Evolutionary conservation across 2,888 invertebrate species (phyloP).

Genomic region (Sesia bembeciformis): DNA sequence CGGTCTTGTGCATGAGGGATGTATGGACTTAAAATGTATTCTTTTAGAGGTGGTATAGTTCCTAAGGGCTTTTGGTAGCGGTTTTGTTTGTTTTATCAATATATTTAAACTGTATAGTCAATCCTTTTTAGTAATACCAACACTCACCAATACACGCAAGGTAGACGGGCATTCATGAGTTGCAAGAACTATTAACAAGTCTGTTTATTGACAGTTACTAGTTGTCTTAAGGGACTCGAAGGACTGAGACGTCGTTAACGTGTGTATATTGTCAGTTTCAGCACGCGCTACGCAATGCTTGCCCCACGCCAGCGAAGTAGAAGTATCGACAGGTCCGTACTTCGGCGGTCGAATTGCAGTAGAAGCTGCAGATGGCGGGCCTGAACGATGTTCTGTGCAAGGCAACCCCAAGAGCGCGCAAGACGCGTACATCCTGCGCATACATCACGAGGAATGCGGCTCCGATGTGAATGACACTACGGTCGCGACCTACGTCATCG

Average conservation of each 20-base stretch:
- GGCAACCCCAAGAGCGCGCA: constrained; percentile 82
- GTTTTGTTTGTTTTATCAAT: no score
- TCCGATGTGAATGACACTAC: constrained; percentile 85
- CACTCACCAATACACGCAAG: no score
- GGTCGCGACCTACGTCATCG: constrained; percentile 87
- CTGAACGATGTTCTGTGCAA: constrained; percentile 80
- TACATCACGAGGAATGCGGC: constrained; percentile 83
- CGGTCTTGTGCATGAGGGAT: no score
- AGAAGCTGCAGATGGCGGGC: constrained; percentile 80
- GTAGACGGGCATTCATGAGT: no score
- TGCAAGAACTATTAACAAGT: no score
- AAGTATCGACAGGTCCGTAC: constrained; percentile 87
- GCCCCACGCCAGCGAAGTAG: constrained; percentile 86
- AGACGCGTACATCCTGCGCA: constrained; percentile 83
- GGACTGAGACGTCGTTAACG: neutral
- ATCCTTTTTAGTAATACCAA: no score
- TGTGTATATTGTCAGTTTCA: constrained; percentile 73
- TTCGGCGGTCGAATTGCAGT: constrained; percentile 86
- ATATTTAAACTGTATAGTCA: no score
- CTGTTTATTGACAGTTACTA: no score
- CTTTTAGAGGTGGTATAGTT: no score
- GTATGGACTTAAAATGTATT: no score
- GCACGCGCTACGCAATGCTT: constrained; percentile 86
- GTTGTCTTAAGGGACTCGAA: no score
- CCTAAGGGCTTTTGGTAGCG: no score